Base-by-base conservation (phyloP, 2,797 vertebrate genomes). In the Lutjanus argentimaculatus region DNA sequence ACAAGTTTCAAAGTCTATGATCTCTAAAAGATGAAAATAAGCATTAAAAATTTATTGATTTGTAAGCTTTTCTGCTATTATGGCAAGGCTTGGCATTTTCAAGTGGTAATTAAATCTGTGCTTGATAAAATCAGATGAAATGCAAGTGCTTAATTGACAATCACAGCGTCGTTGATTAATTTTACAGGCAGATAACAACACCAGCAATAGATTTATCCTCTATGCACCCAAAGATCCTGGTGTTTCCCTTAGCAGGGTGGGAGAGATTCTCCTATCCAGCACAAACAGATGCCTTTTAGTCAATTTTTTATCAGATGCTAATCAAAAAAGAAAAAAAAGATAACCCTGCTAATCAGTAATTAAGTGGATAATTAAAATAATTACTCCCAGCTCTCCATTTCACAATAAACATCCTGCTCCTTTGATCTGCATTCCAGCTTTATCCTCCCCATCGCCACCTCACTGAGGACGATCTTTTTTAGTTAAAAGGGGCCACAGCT, bases 291-390 rank as follows among this genome's bases (percentile, higher is more conserved):
- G 57, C 45, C 52, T 82, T 75, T 62, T 74, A 82, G 85, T 89
- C 86, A 79, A 62, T 55, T 66, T 36, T 73, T 64, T 72, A 75
- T 85, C 72, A 68, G 67, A 82, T 67, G 78, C 76, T 79, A 74
- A 90, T 89, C 80, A 88, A 87, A 82, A 43, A 78, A 21, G 79
- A 77, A 77, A 36, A 36, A 36, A 36, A 59, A 2, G 8, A 80
- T 78, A 81, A 82, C 65, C 66, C 73, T 56, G 68, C 61, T 84
- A 84, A 91, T 89, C 78, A 79, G 70, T 78, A 70, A 85, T 86
- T 79, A 89, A 82, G 40, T 65, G 73, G 64, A 71, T 90, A 73
- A 88, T 86, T 88, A 52, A 84, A 86, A 85, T 82, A 77, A 91
- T 86, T 76, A 82, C 43, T 81, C 76, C 48, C 61, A 77, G 75